Evolutionary conservation across 2,888 invertebrate genomes (phyloP).

Genomic region (Caenorhabditis sp.): DNA sequence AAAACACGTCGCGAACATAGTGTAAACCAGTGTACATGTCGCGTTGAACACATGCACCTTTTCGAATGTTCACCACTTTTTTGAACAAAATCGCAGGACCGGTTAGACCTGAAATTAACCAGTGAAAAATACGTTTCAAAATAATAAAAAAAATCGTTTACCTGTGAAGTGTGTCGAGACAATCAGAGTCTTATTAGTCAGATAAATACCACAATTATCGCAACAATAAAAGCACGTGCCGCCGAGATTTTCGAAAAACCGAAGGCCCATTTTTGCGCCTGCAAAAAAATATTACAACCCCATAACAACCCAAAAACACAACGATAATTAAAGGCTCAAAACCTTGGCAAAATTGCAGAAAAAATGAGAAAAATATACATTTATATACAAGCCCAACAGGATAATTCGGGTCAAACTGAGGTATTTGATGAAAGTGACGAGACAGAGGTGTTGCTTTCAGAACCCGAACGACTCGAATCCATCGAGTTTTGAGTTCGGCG

Average conservation of each 20-base stretch:
- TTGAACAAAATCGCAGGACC: constrained; percentile 96
- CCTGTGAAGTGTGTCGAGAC: constrained; percentile 74
- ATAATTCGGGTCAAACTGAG: neutral
- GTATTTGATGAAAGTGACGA: neutral
- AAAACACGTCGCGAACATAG: constrained; percentile 47
- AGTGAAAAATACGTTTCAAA: too few relatives aligned
- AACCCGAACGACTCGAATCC: constrained; percentile 4
- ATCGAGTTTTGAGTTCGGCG: neutral
- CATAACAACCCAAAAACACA: neutral
- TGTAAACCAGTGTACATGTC: constrained; percentile 91
- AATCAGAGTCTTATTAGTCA: constrained; percentile 91
- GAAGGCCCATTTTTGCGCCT: constrained; percentile 80
- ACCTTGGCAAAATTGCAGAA: neutral
- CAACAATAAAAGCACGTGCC: constrained; percentile 91
- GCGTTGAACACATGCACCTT: constrained; percentile 81
- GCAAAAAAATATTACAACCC: neutral
- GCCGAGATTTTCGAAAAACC: constrained; percentile 93
- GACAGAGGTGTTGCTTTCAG: constrained; percentile 8
- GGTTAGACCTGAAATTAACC: constrained; percentile 87
- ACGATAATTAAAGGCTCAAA: neutral
- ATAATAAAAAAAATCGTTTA: too few relatives aligned
- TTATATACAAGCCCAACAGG: constrained; percentile 8
- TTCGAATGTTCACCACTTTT: constrained; percentile 89
- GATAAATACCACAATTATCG: constrained; percentile 91
- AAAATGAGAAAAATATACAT: constrained; percentile 15